Evolutionary conservation across 1,140 invertebrate genomes (phyloP).

Genomic region (Harlomillsia oculata): DNA sequence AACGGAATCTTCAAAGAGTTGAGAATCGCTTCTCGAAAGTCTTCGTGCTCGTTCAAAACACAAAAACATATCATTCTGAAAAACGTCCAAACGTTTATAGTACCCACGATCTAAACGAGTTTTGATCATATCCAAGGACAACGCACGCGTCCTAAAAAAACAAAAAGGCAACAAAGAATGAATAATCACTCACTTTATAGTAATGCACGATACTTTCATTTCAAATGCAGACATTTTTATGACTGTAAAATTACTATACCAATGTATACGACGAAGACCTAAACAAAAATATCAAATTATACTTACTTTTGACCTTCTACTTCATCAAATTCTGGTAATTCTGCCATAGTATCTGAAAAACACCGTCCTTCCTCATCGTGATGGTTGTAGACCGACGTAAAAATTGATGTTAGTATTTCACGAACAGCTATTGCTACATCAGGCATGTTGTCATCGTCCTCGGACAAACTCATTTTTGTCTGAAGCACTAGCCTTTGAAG

Average conservation of each 20-base stretch:
- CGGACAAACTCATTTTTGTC: slow-evolving; percentile 78
- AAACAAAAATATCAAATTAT: neutral
- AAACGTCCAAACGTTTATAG: slow-evolving; percentile 84
- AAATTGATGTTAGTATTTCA: slow-evolving; percentile 82
- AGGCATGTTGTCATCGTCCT: slow-evolving; percentile 74
- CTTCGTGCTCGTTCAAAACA: slow-evolving; percentile 82
- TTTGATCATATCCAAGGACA: slow-evolving; percentile 77
- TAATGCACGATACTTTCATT: neutral
- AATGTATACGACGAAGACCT: no score
- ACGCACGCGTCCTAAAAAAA: slow-evolving; percentile 54
- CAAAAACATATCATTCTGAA: slow-evolving; percentile 93
- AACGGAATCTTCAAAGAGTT: slow-evolving; percentile 88
- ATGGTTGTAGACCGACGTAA: slow-evolving; percentile 89
- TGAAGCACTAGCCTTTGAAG: slow-evolving; percentile 83
- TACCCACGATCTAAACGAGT: slow-evolving; percentile 71
- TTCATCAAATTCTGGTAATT: slow-evolving; percentile 82
- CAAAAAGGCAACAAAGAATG: slow-evolving; percentile 1
- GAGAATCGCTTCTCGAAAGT: slow-evolving; percentile 79
- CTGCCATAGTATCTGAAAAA: slow-evolving; percentile 89
- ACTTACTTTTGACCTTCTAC: slow-evolving; percentile 54
- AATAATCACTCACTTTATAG: neutral
- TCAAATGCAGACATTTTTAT: neutral
- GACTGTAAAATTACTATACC: neutral
- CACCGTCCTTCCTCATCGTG: slow-evolving; percentile 92
- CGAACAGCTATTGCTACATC: slow-evolving; percentile 80